Percentiles rank a stretch among this genome's conserved stretches.
phyloP scores from a whole-genome alignment of 2,888 invertebrate species.

The Erannis defoliaria region DNA sequence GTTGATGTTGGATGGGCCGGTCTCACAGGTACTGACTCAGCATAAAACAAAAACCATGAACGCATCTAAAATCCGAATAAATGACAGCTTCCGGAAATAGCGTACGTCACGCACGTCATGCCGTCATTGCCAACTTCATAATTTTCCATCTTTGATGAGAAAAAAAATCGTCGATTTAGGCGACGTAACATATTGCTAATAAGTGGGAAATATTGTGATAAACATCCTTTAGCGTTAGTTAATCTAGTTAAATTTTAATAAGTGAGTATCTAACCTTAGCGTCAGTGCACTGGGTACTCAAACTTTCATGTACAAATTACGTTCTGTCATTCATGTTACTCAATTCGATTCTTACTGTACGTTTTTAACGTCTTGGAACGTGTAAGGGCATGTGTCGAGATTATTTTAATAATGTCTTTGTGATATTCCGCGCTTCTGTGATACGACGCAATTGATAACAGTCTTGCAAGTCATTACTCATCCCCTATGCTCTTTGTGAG shows the following conservation, averaged over 20 bases:
- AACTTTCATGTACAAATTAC: conserved; percentile 76
- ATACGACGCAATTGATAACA: conserved; percentile 65
- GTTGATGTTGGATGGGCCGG: not conserved
- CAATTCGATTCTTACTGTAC: conserved; percentile 74
- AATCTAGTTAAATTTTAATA: conserved; percentile 81
- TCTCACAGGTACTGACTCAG: not conserved
- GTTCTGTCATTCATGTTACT: conserved; percentile 81
- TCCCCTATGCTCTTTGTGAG: conserved; percentile 68
- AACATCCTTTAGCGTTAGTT: conserved; percentile 78
- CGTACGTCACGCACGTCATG: conserved; percentile 68
- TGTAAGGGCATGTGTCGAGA: conserved; percentile 52
- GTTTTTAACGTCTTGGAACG: conserved; percentile 57
- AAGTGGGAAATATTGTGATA: conserved; percentile 82
- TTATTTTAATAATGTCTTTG: conserved; percentile 43
- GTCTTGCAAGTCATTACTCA: conserved; percentile 77
- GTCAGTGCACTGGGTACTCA: conserved; percentile 55
- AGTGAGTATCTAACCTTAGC: conserved; percentile 72
- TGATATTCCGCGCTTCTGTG: conserved; percentile 52
- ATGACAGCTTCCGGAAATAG: conserved; percentile 74
- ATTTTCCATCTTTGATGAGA: conserved; percentile 64
- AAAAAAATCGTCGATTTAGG: conserved; percentile 71
- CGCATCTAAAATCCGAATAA: conserved; percentile 45
- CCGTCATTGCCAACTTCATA: conserved; percentile 80
- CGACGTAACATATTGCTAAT: conserved; percentile 77
- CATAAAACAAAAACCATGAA: conserved; percentile 43